These are phyloP conservation scores for Equus przewalskii DNA, from an alignment of 2,113 vertebrate species.

Conservation along the genomic window DNA sequence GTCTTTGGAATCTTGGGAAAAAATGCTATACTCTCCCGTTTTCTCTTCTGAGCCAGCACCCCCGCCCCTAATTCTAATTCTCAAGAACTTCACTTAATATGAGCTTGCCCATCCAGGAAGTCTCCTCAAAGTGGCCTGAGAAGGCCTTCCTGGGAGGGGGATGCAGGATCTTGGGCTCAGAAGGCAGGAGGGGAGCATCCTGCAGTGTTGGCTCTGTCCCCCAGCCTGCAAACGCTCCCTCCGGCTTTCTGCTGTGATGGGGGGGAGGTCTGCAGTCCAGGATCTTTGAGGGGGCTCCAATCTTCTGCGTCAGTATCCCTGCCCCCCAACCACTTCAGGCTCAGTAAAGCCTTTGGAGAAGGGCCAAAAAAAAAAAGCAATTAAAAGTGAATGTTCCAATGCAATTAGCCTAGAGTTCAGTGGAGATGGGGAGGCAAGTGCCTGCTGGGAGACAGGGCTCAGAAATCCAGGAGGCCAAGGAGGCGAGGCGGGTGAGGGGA, in stretches of 20 bases:
- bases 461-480: neutral
- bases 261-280: fast-evolving
- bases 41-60: neutral
- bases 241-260: neutral
- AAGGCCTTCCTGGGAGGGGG: neutral
- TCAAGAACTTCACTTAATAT: neutral
- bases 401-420: slow-evolving; percentile 8
- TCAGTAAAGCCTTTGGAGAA: slow-evolving; percentile 40
- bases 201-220: neutral
- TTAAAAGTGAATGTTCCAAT: slow-evolving; percentile 46
- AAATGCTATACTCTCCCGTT: neutral
- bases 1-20: neutral
- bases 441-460: neutral
- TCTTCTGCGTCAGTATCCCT: neutral
- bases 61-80: neutral
- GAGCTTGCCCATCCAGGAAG: neutral
- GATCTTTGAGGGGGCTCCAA: neutral
- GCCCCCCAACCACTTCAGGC: neutral
- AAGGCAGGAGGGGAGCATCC: neutral
- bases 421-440: neutral
- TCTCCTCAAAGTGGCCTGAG: neutral
- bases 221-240: neutral
- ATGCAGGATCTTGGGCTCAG: neutral
- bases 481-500: neutral
- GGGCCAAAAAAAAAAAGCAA: neutral